Conservation (phyloP, 2,113 vertebrate genomes). For the Tetrax tetrax region DNA sequence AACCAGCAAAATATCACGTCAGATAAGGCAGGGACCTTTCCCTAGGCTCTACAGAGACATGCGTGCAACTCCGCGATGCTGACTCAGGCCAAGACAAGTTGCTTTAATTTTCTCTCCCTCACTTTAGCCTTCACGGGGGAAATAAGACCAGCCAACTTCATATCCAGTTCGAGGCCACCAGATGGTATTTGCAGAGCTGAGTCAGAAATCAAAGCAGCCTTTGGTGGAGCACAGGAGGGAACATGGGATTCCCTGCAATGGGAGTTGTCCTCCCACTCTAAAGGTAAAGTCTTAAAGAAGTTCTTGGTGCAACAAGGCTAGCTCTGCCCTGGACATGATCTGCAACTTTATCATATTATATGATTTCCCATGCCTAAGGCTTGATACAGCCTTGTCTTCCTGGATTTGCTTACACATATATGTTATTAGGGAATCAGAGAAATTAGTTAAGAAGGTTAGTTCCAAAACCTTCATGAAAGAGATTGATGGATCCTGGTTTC, state of each 20-base stretch:
- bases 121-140: neutral
- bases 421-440: neutral
- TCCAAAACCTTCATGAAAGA: neutral
- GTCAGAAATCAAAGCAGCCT: neutral
- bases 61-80: accelerated
- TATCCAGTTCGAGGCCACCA: neutral
- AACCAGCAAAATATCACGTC: neutral
- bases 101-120: neutral
- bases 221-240: neutral
- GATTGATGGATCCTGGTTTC: neutral
- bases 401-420: neutral
- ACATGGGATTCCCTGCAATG: neutral
- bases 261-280: neutral
- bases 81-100: neutral
- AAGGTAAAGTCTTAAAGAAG: neutral
- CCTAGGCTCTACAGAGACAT: neutral
- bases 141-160: neutral
- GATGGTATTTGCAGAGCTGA: neutral
- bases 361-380: neutral
- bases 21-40: conserved; percentile 17
- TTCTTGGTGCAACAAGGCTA: neutral
- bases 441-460: neutral
- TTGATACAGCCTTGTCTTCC: neutral
- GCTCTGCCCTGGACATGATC: neutral
- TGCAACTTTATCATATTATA: neutral